Conservation (phyloP, 2,113 vertebrate species). For the Odontesthes bonariensis region DNA sequence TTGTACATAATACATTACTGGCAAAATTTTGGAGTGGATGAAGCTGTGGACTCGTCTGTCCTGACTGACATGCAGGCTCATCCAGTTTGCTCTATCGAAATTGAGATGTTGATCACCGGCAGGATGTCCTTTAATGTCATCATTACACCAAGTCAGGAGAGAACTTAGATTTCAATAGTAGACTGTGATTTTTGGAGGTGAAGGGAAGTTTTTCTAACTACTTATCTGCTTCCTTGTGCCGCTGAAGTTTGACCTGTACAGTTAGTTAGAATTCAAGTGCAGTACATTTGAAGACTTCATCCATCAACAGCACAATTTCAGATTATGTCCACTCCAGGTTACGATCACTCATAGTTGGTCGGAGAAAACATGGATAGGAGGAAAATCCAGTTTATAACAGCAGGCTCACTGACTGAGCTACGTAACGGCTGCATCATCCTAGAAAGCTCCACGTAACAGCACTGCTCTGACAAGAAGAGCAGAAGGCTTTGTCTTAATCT, state of each 20-base stretch:
- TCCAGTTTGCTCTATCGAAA: constrained; percentile 27
- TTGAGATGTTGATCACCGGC: constrained; percentile 1
- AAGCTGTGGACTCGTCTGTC: constrained; percentile 8
- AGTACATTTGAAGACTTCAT: not conserved
- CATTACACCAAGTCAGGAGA: constrained; percentile 15
- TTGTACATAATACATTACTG: constrained; percentile 7
- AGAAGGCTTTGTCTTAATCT: too few species aligned
- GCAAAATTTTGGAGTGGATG: not conserved
- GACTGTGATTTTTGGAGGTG: not conserved
- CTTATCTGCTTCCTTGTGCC: not conserved
- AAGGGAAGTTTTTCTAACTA: constrained; percentile 5
- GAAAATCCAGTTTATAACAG: not conserved
- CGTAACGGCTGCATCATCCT: too few species aligned
- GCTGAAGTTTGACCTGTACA: not conserved
- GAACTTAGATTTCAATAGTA: constrained; percentile 5
- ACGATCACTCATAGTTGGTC: not conserved
- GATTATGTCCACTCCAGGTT: not conserved
- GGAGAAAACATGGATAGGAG: not conserved
- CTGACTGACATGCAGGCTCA: not conserved
- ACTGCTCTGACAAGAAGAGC: too few species aligned
- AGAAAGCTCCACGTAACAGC: too few species aligned
- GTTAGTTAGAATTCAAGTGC: constrained; percentile 1
- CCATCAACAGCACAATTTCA: not conserved
- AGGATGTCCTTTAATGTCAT: constrained; percentile 11
- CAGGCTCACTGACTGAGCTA: too few species aligned